Evolutionary conservation across 2,113 vertebrate genomes (phyloP), one percentile per base, ranked within the genome.

Genomic region (Copsychus sechellarum): DNA sequence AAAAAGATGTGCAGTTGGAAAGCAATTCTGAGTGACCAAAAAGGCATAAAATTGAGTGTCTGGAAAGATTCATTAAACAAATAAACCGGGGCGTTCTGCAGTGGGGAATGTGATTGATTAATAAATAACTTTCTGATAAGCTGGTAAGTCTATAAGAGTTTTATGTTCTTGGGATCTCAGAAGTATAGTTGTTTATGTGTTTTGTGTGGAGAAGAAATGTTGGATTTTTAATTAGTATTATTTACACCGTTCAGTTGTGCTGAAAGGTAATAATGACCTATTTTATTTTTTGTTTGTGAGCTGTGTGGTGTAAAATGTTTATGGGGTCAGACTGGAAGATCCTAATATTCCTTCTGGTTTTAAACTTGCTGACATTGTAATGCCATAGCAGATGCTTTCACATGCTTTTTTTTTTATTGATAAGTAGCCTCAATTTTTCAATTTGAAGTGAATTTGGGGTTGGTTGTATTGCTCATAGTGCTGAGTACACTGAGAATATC

Each of bases 201-300:
- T 77, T 31, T 74, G 18, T 34, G 25, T 88, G 65, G 45, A 82
- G 51, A 8, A 72, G 67, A 84, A 33, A 11, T 58, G 25, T 28
- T 72, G 28, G 1, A 3, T 53, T 81, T 81, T 53, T 8, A 45
- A 38, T 51, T 51, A 17, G 20, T 47, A 17, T 58, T 73, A 43
- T 36, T 92, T 87, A 48, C 31, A 38, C 6, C 25, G 9, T 50
- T 87, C 5, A 6, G 4, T 69, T 51, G 12, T 33, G 8, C 67
- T 42, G 12, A 18, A 31, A 33, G 33, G 15, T 50, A 57, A 6
- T 23, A 14, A 33, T 58, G 4, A 11, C 19, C 8, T 34, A 0
- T 38, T 57, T 57, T 10, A 6, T 1, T 1, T 24, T 72, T 89
- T 65, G 28, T 8, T 16, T 62, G 8, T 66, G 36, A 78, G 16